Percentiles rank a stretch among this genome's conserved stretches.
Evolutionary conservation across 2,113 vertebrate species (phyloP).

Genomic region (Gobius niger): DNA sequence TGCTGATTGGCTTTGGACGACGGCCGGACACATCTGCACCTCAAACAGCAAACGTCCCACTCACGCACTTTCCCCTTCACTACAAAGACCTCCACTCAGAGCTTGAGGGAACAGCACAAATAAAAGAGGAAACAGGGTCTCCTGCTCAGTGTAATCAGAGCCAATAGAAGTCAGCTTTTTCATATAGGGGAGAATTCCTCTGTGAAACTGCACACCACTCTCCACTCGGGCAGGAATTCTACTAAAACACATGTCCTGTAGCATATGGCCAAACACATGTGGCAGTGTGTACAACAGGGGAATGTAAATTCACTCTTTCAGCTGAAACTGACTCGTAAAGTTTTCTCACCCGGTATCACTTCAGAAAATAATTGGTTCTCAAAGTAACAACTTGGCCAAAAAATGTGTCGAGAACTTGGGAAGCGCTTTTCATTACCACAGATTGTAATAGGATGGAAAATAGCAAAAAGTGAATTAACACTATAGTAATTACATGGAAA

Average conservation of each 20-base stretch:
- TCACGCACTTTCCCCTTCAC: background rate
- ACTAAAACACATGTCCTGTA: slow-evolving; percentile 12
- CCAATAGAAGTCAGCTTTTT: slow-evolving; percentile 44
- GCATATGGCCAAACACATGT: slow-evolving; percentile 7
- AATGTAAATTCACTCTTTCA: background rate
- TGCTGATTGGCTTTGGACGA: slow-evolving; percentile 30
- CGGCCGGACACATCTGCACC: slow-evolving; percentile 44
- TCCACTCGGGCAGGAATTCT: slow-evolving; percentile 30
- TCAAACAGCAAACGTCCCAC: slow-evolving; percentile 20
- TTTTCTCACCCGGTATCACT: background rate
- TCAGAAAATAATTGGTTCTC: background rate
- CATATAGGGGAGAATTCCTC: slow-evolving; percentile 24
- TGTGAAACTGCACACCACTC: slow-evolving; percentile 43
- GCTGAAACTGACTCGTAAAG: background rate
- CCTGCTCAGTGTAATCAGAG: slow-evolving; percentile 28
- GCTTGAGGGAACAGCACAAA: slow-evolving; percentile 54
- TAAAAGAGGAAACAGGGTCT: background rate
- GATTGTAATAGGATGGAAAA: too few species aligned
- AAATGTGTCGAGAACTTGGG: too few species aligned
- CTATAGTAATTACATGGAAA: too few species aligned
- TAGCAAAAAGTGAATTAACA: too few species aligned
- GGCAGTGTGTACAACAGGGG: background rate
- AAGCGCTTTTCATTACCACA: too few species aligned
- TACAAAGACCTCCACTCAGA: slow-evolving; percentile 19
- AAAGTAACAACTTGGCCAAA: background rate